phyloP scores from a whole-genome alignment of 2,888 invertebrate species.

The Coecobrya sp. region DNA sequence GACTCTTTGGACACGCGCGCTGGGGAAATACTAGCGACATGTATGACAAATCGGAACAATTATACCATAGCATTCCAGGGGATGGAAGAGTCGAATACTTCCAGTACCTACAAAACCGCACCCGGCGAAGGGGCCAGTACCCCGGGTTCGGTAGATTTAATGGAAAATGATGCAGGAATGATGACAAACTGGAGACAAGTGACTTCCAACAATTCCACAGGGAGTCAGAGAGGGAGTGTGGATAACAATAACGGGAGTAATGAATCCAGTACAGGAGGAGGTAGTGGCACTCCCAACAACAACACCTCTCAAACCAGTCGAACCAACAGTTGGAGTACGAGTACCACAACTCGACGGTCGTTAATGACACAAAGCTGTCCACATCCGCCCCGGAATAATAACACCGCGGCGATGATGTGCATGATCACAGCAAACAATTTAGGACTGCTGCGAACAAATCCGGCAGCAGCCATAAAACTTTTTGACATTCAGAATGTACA shows the following conservation, averaged over 20 bases:
- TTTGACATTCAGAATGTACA: conserved; percentile 84
- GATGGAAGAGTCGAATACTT: conserved; percentile 83
- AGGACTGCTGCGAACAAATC: conserved; percentile 72
- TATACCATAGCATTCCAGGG: conserved; percentile 98
- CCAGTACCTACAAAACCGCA: conserved; percentile 83
- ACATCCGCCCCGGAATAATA: conserved; percentile 74
- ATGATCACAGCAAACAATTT: conserved; percentile 62
- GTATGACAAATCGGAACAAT: conserved; percentile 96
- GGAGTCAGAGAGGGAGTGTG: conserved; percentile 61
- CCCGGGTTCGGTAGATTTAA: conserved; percentile 76
- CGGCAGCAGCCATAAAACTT: conserved; percentile 80
- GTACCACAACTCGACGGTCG: conserved; percentile 61
- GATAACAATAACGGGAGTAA: conserved; percentile 84
- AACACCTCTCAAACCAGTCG: conserved; percentile 64
- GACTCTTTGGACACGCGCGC: conserved; percentile 95
- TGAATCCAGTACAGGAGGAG: conserved; percentile 78
- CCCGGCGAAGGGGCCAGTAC: conserved; percentile 68
- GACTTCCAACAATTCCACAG: conserved; percentile 74
- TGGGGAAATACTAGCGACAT: conserved; percentile 95
- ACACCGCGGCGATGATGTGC: conserved; percentile 47
- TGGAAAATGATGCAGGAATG: conserved; percentile 76
- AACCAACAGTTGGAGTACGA: conserved; percentile 62
- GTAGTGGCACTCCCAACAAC: conserved; percentile 78
- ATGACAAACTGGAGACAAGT: conserved; percentile 85
- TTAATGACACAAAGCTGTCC: conserved; percentile 85